A percentile compares a stretch with the other conserved stretches of the same genome.
These are phyloP conservation scores for Eupithecia dodoneata DNA, from an alignment of 2,888 invertebrate genomes.

Conservation along the genomic window DNA sequence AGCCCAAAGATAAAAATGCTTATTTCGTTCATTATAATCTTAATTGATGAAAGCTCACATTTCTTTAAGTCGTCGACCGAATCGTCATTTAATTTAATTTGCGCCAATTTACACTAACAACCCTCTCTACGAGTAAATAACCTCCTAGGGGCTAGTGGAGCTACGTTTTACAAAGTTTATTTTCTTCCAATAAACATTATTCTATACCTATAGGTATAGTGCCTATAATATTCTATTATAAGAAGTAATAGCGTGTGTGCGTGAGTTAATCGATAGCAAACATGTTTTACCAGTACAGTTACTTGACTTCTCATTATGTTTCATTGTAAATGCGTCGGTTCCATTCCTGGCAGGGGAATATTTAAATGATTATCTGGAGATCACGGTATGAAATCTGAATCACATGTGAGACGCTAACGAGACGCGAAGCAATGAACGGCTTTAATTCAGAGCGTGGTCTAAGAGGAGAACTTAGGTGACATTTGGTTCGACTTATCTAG, in stretches of 20 bases:
- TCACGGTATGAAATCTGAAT: slow-evolving; percentile 43
- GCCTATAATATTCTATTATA: background rate
- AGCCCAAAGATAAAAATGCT: too few relatives aligned
- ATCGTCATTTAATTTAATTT: too few relatives aligned
- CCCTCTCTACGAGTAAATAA: too few relatives aligned
- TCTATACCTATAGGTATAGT: too few relatives aligned
- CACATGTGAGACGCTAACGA: slow-evolving; percentile 46
- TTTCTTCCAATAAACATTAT: too few relatives aligned
- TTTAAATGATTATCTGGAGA: slow-evolving; percentile 43
- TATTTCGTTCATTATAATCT: too few relatives aligned
- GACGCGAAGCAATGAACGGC: slow-evolving; percentile 44
- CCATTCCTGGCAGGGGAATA: slow-evolving; percentile 40
- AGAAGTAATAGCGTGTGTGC: background rate
- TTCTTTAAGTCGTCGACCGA: too few relatives aligned
- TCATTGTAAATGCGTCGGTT: slow-evolving; percentile 13
- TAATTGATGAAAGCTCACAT: too few relatives aligned
- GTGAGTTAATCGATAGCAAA: background rate
- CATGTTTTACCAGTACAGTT: background rate
- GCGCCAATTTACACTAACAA: too few relatives aligned
- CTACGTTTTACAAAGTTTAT: too few relatives aligned
- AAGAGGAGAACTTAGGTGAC: slow-evolving; percentile 6
- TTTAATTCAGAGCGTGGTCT: slow-evolving; percentile 36
- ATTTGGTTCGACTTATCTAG: background rate
- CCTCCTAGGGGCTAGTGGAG: too few relatives aligned
- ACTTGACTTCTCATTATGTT: slow-evolving; percentile 1